Conservation (phyloP, 2,113 vertebrate genomes). For the Cichladusa arquata region DNA sequence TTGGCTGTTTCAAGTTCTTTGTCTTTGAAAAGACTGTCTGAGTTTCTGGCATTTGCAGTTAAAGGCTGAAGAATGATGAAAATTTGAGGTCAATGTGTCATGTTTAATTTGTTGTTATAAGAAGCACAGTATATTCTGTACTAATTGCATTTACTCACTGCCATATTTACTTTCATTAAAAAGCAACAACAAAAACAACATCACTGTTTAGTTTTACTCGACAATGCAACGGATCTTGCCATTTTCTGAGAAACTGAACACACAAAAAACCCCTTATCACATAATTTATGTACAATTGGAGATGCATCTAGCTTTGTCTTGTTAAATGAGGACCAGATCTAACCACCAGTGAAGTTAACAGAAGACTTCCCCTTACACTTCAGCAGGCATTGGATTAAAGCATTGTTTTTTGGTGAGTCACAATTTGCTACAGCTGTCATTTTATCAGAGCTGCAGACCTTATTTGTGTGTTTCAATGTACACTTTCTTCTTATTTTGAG, state of each 20-base stretch:
- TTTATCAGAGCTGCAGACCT: constrained; percentile 26
- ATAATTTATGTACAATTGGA: background rate
- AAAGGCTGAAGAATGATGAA: constrained; percentile 15
- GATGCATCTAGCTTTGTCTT: background rate
- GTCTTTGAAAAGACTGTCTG: background rate
- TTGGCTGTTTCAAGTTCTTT: background rate
- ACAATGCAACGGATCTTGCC: background rate
- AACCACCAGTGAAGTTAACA: constrained; percentile 32
- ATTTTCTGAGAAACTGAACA: background rate
- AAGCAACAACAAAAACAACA: background rate
- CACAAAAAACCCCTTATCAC: background rate
- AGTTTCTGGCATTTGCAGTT: background rate
- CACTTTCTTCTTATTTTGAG: background rate
- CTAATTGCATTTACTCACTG: constrained; percentile 8
- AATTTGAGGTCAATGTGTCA: constrained; percentile 16
- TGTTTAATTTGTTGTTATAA: constrained; percentile 12
- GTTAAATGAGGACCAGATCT: constrained; percentile 37
- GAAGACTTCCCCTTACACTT: constrained; percentile 52
- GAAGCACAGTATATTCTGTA: constrained; percentile 6
- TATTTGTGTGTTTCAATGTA: background rate
- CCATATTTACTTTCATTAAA: background rate
- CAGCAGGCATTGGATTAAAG: constrained; percentile 54
- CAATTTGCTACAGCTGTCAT: constrained; percentile 51
- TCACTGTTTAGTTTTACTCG: background rate
- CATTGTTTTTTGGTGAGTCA: constrained; percentile 51